Evolutionary conservation across 2,888 invertebrate species (phyloP).

Genomic region (Agonopterix alstromeriana): DNA sequence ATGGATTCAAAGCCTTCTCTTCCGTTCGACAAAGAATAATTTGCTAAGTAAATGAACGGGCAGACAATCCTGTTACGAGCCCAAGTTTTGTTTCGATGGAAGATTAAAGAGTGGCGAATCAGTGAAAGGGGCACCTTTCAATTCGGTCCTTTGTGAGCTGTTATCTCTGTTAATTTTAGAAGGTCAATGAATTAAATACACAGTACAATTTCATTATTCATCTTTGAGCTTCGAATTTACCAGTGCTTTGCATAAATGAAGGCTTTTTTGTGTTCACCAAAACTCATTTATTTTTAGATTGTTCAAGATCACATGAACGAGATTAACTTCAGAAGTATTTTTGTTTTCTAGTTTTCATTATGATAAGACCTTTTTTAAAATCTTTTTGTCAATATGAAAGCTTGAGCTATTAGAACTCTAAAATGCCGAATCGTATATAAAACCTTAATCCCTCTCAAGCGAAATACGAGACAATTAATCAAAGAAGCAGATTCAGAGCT

Average conservation of each 20-base stretch:
- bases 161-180: slow-evolving; percentile 68
- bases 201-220: slow-evolving; percentile 58
- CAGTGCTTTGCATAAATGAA: slow-evolving; percentile 18
- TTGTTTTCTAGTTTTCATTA: too few species aligned
- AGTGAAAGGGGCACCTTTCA: slow-evolving; percentile 61
- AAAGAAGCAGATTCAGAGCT: slow-evolving; percentile 9
- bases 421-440: too few species aligned
- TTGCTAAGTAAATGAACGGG: slow-evolving; percentile 75
- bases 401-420: too few species aligned
- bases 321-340: too few species aligned
- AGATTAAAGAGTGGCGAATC: slow-evolving; percentile 71
- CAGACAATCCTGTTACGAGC: slow-evolving; percentile 72
- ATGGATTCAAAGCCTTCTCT: slow-evolving; percentile 75
- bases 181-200: slow-evolving; percentile 68
- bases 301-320: too few species aligned
- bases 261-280: slow-evolving; percentile 9
- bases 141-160: slow-evolving; percentile 52
- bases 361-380: too few species aligned
- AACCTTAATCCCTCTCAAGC: too few species aligned
- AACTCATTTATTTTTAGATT: too few species aligned
- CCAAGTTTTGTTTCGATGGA: slow-evolving; percentile 70
- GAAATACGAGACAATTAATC: background rate
- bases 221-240: slow-evolving; percentile 42
- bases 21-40: slow-evolving; percentile 76
- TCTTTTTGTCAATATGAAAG: too few species aligned